Percentiles rank a stretch among this genome's conserved stretches.
Evolutionary conservation across 2,797 vertebrate species (phyloP).

Genomic region (Falco naumanni): DNA sequence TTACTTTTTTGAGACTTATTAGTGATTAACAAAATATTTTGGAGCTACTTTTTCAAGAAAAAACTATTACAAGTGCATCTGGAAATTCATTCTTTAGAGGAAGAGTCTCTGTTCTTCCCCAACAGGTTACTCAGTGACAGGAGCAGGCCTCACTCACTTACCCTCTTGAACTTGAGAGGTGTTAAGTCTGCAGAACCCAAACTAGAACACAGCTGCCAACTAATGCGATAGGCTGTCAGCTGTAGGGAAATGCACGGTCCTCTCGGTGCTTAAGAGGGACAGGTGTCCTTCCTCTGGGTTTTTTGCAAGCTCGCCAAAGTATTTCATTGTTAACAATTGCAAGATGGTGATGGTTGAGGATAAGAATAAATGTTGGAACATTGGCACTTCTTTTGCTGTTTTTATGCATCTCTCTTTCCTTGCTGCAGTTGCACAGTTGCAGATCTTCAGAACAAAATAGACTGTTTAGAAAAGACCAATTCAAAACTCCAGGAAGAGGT

Average conservation of each 20-base stretch:
- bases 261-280: not conserved
- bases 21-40: not conserved
- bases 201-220: not conserved
- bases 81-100: not conserved
- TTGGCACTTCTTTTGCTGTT: not conserved
- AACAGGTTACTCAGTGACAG: not conserved
- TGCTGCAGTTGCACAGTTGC: slow-evolving; percentile 88
- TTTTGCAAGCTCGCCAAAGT: not conserved
- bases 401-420: not conserved
- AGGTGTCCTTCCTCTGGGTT: not conserved
- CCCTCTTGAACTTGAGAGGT: not conserved
- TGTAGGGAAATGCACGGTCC: not conserved
- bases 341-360: not conserved
- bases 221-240: not conserved
- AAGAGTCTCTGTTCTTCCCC: not conserved
- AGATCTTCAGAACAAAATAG: slow-evolving; percentile 96
- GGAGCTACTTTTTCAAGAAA: not conserved
- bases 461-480: slow-evolving; percentile 95
- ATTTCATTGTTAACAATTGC: not conserved
- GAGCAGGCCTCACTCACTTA: not conserved
- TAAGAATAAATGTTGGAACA: not conserved
- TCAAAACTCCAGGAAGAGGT: slow-evolving; percentile 98
- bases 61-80: not conserved
- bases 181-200: not conserved
- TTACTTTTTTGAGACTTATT: not conserved